A percentile compares a stretch with the other conserved stretches of the same genome.
Evolutionary conservation across 2,113 vertebrate species (phyloP).

Genomic region (Anseranas semipalmata): DNA sequence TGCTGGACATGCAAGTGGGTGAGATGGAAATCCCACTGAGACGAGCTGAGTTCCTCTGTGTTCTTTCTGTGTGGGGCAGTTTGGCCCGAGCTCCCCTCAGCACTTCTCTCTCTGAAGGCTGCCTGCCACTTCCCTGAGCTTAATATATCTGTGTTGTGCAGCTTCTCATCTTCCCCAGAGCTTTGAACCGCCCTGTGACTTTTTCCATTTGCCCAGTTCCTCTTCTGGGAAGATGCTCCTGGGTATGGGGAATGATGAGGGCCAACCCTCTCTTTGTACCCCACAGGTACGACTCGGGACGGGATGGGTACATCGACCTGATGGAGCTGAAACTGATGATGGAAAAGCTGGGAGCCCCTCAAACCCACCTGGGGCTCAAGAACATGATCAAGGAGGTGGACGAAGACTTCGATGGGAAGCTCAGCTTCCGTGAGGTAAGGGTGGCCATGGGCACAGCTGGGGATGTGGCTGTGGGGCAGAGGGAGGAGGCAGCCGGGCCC

Average conservation of each 20-base stretch:
- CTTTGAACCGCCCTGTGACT: not conserved
- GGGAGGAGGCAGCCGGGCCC: not conserved
- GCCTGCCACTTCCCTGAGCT: not conserved
- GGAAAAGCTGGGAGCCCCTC: conserved; percentile 82
- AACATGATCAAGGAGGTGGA: conserved; percentile 84
- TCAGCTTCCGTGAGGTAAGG: conserved; percentile 81
- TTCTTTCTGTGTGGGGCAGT: not conserved
- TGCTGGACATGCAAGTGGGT: not conserved
- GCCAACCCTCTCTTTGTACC: not conserved
- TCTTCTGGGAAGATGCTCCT: not conserved
- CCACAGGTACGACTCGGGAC: conserved; percentile 75
- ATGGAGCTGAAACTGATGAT: conserved; percentile 86
- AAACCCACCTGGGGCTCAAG: conserved; percentile 82
- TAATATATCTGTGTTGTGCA: not conserved
- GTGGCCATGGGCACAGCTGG: not conserved
- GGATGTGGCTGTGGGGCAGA: not conserved
- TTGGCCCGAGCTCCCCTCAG: not conserved
- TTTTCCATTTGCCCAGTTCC: not conserved
- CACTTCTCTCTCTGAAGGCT: conserved; percentile 14
- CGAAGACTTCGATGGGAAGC: conserved; percentile 81
- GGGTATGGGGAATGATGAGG: not conserved
- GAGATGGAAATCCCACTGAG: not conserved
- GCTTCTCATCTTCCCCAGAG: not conserved
- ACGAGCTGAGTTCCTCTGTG: not conserved
- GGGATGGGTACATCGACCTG: conserved; percentile 79